Percentiles rank a stretch among this genome's conserved stretches.
phyloP scores from a whole-genome alignment of 1,140 invertebrate genomes.

The Pristionchus pacificus region DNA sequence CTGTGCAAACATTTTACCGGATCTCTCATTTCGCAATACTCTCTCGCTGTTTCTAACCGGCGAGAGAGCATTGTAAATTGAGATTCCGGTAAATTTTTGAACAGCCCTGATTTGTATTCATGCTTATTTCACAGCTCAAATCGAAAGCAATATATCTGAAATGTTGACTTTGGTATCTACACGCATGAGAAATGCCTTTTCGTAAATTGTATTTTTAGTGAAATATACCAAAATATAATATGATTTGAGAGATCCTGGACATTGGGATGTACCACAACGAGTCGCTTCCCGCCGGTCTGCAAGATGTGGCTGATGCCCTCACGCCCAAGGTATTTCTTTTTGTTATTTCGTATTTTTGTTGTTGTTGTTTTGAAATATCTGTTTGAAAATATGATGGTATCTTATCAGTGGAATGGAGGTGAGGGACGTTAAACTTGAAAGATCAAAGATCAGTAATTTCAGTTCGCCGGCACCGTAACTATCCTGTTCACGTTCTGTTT shows the following conservation, averaged over 20 bases:
- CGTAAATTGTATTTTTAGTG: too few relatives aligned
- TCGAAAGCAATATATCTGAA: constrained; percentile 18
- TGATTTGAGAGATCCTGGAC: constrained; percentile 49
- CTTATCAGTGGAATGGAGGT: too few relatives aligned
- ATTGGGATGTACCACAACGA: constrained; percentile 56
- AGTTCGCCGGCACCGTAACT: constrained; percentile 15
- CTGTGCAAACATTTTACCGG: neutral
- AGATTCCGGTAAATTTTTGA: too few relatives aligned
- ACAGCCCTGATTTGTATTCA: neutral
- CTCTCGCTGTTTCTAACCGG: too few relatives aligned
- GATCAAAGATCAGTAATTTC: neutral
- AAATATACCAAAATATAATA: constrained; percentile 4
- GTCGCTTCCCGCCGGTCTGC: constrained; percentile 53
- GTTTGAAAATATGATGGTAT: too few relatives aligned
- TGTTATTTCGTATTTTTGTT: too few relatives aligned
- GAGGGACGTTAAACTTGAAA: neutral
- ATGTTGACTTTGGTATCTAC: constrained; percentile 1
- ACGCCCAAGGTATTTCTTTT: constrained; percentile 44
- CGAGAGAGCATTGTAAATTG: too few relatives aligned
- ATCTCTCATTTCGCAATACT: neutral
- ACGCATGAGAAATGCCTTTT: too few relatives aligned
- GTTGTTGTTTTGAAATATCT: too few relatives aligned
- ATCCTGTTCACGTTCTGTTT: constrained; percentile 53
- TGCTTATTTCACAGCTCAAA: too few relatives aligned
- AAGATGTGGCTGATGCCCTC: constrained; percentile 54